Base-by-base conservation (phyloP, 64 coral and sea anemone species). In the Porites australiensis region DNA sequence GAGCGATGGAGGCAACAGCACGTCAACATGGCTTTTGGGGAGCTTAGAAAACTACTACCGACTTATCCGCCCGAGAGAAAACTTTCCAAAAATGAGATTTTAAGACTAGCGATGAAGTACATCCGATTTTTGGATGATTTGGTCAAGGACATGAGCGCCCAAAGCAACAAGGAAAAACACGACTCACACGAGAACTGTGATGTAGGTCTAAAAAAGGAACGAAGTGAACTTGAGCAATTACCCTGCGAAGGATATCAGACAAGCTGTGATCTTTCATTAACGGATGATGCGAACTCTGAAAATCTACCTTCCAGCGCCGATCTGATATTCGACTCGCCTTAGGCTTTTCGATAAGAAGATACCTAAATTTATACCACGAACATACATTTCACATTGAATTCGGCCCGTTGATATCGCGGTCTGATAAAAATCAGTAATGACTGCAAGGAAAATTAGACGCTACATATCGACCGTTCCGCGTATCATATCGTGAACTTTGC, bases 31-130 rank as follows among this genome's bases (percentile, higher is more conserved):
- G 94, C 94, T 8, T 95, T 95, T 88, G 94, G 87, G 8, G 94
- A 95, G 61, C 75, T 95, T 18, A 87, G 94, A 66, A 95, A 95
- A 80, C 94, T 95, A 3, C 68, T 95, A 21, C 94, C 94, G 19
- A 95, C 94, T 44, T 95, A 95, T 55, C 94, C 94, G 20, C 89
- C 89, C 9, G 94, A 95, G 71, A 64, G 89, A 77, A 95, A 95
- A 71, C 94, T 95, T 23, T 95, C 94, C 12, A 95, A 95, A 91
- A 95, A 95, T 50, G 94, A 95, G 58, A 95, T 95, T 63, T 76
- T 95, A 75, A 95, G 94, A 91, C 89, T 95, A n/a, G 88, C 94
- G 0, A 95, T 95, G 94, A 91, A 86, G 89, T 95, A 95, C 86
- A 95, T 95, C 77, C 79, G 90, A 82, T 95, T 95, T 74, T 58